Evolutionary conservation across 1,140 invertebrate species (phyloP), one percentile per base, ranked within the genome.

Genomic region (Hypsibius dujardini): DNA sequence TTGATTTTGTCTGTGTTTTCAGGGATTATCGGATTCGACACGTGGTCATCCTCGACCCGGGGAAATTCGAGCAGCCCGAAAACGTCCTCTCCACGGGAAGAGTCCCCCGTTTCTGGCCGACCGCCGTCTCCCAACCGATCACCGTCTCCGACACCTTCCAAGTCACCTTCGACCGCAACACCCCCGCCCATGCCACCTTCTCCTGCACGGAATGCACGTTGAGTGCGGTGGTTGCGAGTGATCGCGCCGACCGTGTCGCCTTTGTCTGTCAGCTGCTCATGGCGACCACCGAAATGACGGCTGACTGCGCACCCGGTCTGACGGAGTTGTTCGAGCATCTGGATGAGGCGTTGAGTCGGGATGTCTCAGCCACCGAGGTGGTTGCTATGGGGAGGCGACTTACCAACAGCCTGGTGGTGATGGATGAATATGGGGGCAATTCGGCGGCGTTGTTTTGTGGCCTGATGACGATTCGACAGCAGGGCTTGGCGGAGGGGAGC

Each of bases 201-300:
- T 28, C 28, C 28, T 28, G 28, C 28, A 28, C 28, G 28, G 28
- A 28, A 28, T 28, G 28, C 28, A 28, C 42, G 15, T 7, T 69
- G 67, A 28, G 7, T 45, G 45, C 56, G 67, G 7, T 15, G 67
- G 15, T 12, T 45, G 7, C 28, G 67, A 60, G 95, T 81, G 92
- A 95, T 80, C 92, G 95, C 81, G 95, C 94, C 79, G 90, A 94
- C 79, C 81, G 95, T 71, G 87, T 86, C 77, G 90, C 92, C n/a
- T 87, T 89, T 76, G 87, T 96, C 78, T 85, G 95, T 46, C 87
- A 90, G 77, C 88, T 87, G 75, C 28, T 28, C 28, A 28, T 28
- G 28, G 28, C 28, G 28, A 28, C 28, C 28, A 28, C 28, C 28
- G 28, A 28, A 28, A 28, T 28, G 28, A 28, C 28, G 28, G 28